phyloP scores from a whole-genome alignment of 1,140 invertebrate species.

The Sinella curviseta region DNA sequence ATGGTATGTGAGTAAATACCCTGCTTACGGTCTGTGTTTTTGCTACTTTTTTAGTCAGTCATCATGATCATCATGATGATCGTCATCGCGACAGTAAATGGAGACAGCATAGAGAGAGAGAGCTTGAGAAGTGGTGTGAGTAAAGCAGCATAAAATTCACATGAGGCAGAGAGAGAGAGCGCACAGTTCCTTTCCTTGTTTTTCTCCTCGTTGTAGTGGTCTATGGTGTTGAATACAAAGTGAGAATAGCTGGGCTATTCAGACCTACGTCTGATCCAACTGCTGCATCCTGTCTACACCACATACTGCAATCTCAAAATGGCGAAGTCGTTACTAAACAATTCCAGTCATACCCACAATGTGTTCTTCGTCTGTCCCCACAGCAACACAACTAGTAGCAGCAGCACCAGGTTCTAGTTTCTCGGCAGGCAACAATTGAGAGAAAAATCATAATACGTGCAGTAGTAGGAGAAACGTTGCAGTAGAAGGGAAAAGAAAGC shows the following conservation, averaged over 20 bases:
- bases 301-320: constrained; percentile 49
- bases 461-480: neutral
- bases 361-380: neutral
- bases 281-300: constrained; percentile 49
- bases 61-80: no score
- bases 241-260: neutral
- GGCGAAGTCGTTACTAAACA: constrained; percentile 39
- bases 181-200: neutral
- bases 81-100: no score
- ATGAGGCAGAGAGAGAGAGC: no score
- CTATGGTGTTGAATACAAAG: neutral
- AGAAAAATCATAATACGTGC: neutral
- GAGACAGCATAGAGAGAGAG: no score
- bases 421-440: neutral
- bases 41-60: no score
- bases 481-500: neutral
- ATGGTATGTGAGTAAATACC: no score
- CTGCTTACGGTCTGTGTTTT: no score
- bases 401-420: neutral
- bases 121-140: no score
- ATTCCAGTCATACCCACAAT: neutral
- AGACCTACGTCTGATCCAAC: constrained; percentile 1
- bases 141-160: no score
- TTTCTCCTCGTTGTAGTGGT: neutral
- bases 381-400: neutral